Percentiles rank a stretch among this genome's conserved stretches.
phyloP scores from a whole-genome alignment of 2,797 vertebrate species.

The Platyrinchus mystaceus region DNA sequence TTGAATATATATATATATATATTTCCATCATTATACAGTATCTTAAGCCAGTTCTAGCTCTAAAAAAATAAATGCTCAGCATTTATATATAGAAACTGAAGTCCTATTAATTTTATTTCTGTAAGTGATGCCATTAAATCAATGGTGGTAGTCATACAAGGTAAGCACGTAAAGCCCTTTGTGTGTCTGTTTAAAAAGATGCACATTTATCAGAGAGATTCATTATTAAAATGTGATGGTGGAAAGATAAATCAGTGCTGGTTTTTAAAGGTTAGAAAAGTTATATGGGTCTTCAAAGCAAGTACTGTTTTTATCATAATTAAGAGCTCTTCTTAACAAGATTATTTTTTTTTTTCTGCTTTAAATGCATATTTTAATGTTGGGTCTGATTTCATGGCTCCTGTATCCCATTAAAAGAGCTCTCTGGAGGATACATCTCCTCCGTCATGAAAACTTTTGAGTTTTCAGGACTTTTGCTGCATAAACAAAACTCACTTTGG shows the following conservation, averaged over 20 bases:
- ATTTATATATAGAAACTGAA: slow-evolving; percentile 33
- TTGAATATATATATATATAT: slow-evolving; percentile 18
- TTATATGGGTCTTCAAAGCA: slow-evolving; percentile 48
- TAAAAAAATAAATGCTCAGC: slow-evolving; percentile 28
- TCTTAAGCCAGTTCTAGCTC: background rate
- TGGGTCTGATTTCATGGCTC: background rate
- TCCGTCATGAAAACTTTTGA: background rate
- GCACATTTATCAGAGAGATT: slow-evolving; percentile 61
- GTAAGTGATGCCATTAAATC: slow-evolving; percentile 39
- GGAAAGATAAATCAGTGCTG: slow-evolving; percentile 56
- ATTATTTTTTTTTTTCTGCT: background rate
- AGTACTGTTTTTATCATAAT: slow-evolving; percentile 30
- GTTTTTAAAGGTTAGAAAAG: slow-evolving; percentile 68
- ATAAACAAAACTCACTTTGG: background rate
- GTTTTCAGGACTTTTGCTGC: background rate
- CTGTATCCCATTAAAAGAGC: background rate
- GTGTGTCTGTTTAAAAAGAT: slow-evolving; percentile 58
- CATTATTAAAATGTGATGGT: slow-evolving; percentile 62
- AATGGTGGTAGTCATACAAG: background rate
- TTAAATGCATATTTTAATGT: background rate
- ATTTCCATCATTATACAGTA: background rate
- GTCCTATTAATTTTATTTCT: slow-evolving; percentile 28
- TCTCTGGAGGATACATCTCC: background rate
- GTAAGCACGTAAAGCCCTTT: slow-evolving; percentile 26
- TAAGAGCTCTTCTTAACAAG: background rate